phyloP scores from a whole-genome alignment of 1,140 invertebrate genomes.

The Drosophila pectinifera region DNA sequence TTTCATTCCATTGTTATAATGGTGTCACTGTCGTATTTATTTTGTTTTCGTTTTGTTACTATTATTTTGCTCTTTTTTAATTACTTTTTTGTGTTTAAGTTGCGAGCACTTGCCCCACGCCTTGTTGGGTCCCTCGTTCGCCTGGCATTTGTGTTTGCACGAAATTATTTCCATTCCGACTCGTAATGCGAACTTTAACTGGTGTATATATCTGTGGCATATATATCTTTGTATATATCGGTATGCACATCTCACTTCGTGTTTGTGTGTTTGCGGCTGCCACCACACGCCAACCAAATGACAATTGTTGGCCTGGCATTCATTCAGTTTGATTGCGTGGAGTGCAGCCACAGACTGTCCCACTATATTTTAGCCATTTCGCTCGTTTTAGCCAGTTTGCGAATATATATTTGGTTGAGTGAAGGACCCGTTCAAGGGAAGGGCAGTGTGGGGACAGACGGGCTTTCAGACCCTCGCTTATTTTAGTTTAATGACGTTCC shows the following conservation, averaged over 20 bases:
- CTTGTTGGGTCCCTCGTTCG: constrained; percentile 29
- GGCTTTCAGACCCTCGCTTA: constrained; percentile 40
- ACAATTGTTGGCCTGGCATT: constrained; percentile 54
- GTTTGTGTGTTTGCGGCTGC: constrained; percentile 30
- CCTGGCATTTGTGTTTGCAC: constrained; percentile 35
- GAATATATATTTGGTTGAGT: constrained; percentile 57
- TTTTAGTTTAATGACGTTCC: constrained; percentile 71
- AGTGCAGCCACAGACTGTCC: constrained; percentile 58
- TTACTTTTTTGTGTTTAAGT: constrained; percentile 22
- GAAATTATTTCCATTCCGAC: constrained; percentile 48
- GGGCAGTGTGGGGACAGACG: constrained; percentile 4
- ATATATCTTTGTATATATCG: constrained; percentile 11
- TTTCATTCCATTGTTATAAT: constrained; percentile 25
- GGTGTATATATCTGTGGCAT: constrained; percentile 11
- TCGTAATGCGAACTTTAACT: constrained; percentile 76
- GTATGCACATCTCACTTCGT: constrained; percentile 28
- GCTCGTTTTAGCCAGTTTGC: constrained; percentile 42
- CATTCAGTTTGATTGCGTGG: constrained; percentile 74
- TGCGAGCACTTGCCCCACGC: constrained; percentile 11
- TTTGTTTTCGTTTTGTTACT: constrained; percentile 20
- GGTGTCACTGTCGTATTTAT: constrained; percentile 34
- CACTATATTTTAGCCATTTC: constrained; percentile 9
- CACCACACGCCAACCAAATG: constrained; percentile 52
- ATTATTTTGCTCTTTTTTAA: neutral
- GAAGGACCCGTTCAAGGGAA: constrained; percentile 11